Evolutionary conservation across 1,140 invertebrate species (phyloP).

Genomic region (Atta cephalotes): DNA sequence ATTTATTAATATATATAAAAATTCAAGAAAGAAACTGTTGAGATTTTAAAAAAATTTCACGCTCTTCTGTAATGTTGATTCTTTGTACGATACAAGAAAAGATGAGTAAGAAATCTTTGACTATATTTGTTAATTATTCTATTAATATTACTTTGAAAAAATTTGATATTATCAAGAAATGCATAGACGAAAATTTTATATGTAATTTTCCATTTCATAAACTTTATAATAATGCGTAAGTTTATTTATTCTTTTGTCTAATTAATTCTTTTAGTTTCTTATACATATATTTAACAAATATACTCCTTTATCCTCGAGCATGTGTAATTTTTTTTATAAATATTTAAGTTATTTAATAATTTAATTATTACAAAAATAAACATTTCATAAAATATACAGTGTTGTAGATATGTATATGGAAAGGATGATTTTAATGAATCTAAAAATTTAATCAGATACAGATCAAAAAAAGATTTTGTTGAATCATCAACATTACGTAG

Average conservation of each 20-base stretch:
- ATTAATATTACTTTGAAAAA: background rate
- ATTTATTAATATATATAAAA: background rate
- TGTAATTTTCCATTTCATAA: too few relatives aligned
- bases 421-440: too few relatives aligned
- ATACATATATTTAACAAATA: background rate
- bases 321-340: background rate
- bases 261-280: background rate
- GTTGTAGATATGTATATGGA: background rate
- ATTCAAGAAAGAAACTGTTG: background rate
- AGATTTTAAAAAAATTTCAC: background rate
- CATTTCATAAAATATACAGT: background rate
- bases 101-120: background rate
- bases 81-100: background rate
- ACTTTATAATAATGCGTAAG: too few relatives aligned
- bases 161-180: background rate
- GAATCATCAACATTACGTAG: too few relatives aligned
- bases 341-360: background rate
- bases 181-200: background rate
- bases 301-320: background rate
- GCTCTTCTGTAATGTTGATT: background rate
- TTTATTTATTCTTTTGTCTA: background rate
- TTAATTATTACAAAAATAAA: background rate
- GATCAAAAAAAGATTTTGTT: too few relatives aligned
- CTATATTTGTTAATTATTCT: too few relatives aligned
- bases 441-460: too few relatives aligned